Base-by-base conservation (phyloP, 2,888 invertebrate genomes). In the Hyalella azteca region DNA sequence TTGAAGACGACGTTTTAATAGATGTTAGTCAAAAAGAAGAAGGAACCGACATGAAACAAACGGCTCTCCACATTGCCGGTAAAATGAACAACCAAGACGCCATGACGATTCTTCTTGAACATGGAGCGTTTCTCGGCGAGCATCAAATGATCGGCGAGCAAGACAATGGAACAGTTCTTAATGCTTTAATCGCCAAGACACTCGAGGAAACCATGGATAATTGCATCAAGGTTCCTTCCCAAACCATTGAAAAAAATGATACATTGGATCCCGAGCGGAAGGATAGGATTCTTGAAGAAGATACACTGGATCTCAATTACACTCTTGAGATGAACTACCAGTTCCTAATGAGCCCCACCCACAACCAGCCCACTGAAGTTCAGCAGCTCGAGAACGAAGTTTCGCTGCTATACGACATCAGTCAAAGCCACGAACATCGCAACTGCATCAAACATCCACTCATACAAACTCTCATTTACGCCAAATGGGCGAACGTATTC, bases 51-150 rank as follows among this genome's bases (percentile, higher is more conserved):
- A 50, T 26, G 5, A 50, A 41, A 13, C 78, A 66, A 39, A 76
- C 78, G 3, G 60, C 75, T 59, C 39, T 81, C 66, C 84, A 84
- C 39, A 40, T 82, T 5, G 81, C 84, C 3, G 82, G 81, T 13
- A n/a, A 66, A 19, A 81, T 79, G 60, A 84, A 84, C 40, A 81
- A 84, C 48, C 84, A 84, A 73, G 84, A 84, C 29, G 82, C 82
- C 4, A 49, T 78, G 49, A 59, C 79, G 32, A 50, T 78, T n/a
- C 45, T 84, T 32, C 79, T 84, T 22, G 41, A 40, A 15, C 32
- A 73, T 7, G 84, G 84, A 26, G 80, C 82, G 26, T 82, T 79
- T 77, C 77, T 84, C 15, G 84, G 82, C 22, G 79, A 79, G 7
- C 77, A 49, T 13, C 26, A 48, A 40, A 39, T 54, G 45, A 48